Base-by-base conservation (phyloP, 2,888 invertebrate genomes). In the Argyresthia goedartella region DNA sequence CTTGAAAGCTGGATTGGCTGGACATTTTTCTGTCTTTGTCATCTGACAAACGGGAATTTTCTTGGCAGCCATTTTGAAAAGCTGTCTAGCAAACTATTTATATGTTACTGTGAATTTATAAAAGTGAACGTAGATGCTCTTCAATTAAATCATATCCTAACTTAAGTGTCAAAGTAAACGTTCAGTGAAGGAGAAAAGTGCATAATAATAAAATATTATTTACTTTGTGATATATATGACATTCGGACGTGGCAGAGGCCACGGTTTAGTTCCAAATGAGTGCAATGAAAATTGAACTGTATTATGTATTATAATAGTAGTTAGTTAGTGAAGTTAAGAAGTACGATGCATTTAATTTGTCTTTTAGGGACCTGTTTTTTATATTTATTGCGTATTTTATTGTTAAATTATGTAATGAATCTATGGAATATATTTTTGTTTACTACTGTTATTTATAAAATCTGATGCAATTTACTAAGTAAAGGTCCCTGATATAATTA, bases 311-410 rank as follows among this genome's bases (percentile, higher is more conserved):
- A 73, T 81, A 78, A 77, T 77, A 73, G 11, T 15, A 36, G 67
- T 79, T 84, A 85, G 84, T 74, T 85, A 85, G 84, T 75, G 61
- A 82, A 73, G 75, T 70, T 80, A 81, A 76, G 81, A 66, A 65
- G 67, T 75, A 69, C 64, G 72, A 76, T 80, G 84, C 84, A 82
- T 85, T 84, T 84, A 82, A 79, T 82, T 81, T 79, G 73, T 72
- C 69, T 73, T 69, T 65, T 64, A 66, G 65, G 61, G 62, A 50
- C 50, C 49, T 49, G 36, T 49, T 25, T 25, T 25, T 25, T 25
- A 6, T 25, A 25, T 25, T 25, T 25, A 4, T 25, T 25, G 25
- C 25, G 25, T 39, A 35, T 49, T 41, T 39, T 13, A 42, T 42
- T 42, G 42, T 42, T 14, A 42, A 42, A 14, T 45, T 45, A 25